Percentiles rank a stretch among this genome's conserved stretches.
phyloP scores from a whole-genome alignment of 1,140 invertebrate species.

The Cydia strobilella region DNA sequence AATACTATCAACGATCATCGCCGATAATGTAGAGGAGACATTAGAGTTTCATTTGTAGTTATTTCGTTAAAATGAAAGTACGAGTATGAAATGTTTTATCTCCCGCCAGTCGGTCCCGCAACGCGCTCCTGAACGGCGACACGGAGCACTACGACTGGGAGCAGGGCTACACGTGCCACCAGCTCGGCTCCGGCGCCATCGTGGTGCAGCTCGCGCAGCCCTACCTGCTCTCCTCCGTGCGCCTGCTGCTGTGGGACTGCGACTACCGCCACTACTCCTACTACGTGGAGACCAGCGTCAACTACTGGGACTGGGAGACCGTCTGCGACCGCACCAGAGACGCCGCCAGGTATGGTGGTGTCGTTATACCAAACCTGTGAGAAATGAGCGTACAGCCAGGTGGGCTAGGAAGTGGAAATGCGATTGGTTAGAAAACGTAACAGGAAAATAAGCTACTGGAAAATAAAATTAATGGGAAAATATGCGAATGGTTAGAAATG shows the following conservation, averaged over 20 bases:
- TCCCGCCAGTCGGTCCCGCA: constrained; percentile 91
- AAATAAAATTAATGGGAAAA: too few relatives aligned
- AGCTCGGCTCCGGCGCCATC: constrained; percentile 97
- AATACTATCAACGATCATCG: too few relatives aligned
- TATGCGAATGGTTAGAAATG: too few relatives aligned
- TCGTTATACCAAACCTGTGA: too few relatives aligned
- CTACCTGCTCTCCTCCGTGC: constrained; percentile 94
- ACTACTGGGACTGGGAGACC: constrained; percentile 94
- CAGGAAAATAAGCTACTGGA: too few relatives aligned
- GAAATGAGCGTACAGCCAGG: too few relatives aligned
- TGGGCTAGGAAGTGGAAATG: too few relatives aligned
- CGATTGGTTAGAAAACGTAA: too few relatives aligned
- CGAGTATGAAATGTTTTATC: too few relatives aligned
- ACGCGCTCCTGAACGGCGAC: constrained; percentile 98
- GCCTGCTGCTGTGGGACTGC: constrained; percentile 98
- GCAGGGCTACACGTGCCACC: constrained; percentile 99
- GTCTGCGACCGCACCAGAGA: constrained; percentile 89
- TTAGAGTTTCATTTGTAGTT: too few relatives aligned
- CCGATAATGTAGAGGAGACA: too few relatives aligned
- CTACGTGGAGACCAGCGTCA: constrained; percentile 97
- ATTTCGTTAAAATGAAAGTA: too few relatives aligned
- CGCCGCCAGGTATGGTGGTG: constrained; percentile 81
- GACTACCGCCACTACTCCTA: constrained; percentile 98
- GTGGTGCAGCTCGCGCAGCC: constrained; percentile 98
- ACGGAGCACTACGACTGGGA: constrained; percentile 98